Conservation (phyloP, 2,888 invertebrate genomes). For the Pterostichus niger region DNA sequence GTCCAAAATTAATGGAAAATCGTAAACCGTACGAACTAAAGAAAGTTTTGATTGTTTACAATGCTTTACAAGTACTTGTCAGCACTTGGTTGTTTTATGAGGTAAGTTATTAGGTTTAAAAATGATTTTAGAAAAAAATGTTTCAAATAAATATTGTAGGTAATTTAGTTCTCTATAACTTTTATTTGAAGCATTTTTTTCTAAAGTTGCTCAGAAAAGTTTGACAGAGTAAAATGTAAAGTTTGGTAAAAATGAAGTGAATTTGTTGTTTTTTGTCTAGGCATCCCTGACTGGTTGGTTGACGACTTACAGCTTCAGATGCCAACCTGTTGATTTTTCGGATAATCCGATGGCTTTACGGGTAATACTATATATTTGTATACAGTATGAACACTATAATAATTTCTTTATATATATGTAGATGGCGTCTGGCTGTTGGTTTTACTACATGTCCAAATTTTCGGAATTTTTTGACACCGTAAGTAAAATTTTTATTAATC, state of each 20-base stretch:
- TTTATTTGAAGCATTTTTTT: too few relatives aligned
- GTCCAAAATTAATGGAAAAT: constrained; percentile 93
- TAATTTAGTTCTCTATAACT: too few relatives aligned
- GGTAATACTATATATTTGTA: constrained; percentile 76
- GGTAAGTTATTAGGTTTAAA: constrained; percentile 79
- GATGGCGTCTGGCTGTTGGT: constrained; percentile 97
- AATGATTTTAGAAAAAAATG: background rate
- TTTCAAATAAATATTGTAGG: too few relatives aligned
- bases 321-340: constrained; percentile 91
- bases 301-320: constrained; percentile 84
- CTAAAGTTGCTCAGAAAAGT: too few relatives aligned
- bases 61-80: constrained; percentile 93
- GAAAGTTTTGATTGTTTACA: constrained; percentile 89
- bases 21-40: constrained; percentile 92
- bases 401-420: constrained; percentile 73
- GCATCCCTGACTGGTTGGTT: constrained; percentile 83
- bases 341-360: constrained; percentile 83
- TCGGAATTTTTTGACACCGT: constrained; percentile 98
- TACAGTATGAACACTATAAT: too few relatives aligned
- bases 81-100: constrained; percentile 95
- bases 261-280: constrained; percentile 72
- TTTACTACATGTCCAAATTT: constrained; percentile 98
- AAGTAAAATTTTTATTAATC: constrained; percentile 72
- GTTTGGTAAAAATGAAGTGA: too few relatives aligned
- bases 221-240: too few relatives aligned